A percentile compares a stretch with the other conserved stretches of the same genome.
Evolutionary conservation across 2,888 invertebrate species (phyloP).

Genomic region (Dendrolimus pini): DNA sequence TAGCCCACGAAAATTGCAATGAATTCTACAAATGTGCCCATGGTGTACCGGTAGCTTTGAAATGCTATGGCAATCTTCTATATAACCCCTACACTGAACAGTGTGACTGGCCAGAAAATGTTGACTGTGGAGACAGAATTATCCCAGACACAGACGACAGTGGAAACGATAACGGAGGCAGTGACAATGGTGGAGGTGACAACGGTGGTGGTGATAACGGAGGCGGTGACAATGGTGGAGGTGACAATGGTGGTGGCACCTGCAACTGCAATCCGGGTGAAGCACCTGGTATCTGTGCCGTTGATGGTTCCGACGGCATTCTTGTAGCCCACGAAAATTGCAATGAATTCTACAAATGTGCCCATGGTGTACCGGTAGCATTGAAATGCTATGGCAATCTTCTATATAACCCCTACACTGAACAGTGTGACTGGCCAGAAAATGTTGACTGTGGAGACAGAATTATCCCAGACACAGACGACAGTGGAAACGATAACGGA

Average conservation of each 20-base stretch:
- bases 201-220: constrained; percentile 6
- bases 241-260: constrained; percentile 5
- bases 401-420: constrained; percentile 59
- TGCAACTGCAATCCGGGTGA: constrained; percentile 17
- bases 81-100: constrained; percentile 21
- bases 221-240: constrained; percentile 8
- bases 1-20: constrained; percentile 31
- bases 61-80: constrained; percentile 18
- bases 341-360: constrained; percentile 63
- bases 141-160: constrained; percentile 6
- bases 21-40: constrained; percentile 24
- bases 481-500: constrained; percentile 15
- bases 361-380: constrained; percentile 72
- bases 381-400: constrained; percentile 69
- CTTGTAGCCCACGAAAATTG: constrained; percentile 26
- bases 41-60: constrained; percentile 17
- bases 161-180: constrained; percentile 1
- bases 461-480: constrained; percentile 4
- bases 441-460: constrained; percentile 72
- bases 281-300: constrained; percentile 17
- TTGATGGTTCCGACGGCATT: constrained; percentile 21
- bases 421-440: constrained; percentile 72
- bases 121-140: constrained; percentile 25
- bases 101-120: constrained; percentile 24
- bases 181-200: constrained; percentile 2